Evolutionary conservation across 2,113 vertebrate genomes (phyloP).

Genomic region (Garra rufa): DNA sequence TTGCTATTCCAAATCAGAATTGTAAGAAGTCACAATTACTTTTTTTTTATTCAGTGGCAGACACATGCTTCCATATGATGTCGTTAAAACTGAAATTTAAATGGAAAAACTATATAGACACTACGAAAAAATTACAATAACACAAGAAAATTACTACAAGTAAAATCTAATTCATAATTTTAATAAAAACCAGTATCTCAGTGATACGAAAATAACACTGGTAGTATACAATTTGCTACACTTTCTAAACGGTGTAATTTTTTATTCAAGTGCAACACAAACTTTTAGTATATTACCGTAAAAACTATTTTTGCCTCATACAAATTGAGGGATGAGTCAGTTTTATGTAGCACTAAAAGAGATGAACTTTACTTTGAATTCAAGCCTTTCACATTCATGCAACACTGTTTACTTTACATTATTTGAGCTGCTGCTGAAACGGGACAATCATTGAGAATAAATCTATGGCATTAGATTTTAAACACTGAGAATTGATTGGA

Average conservation of each 20-base stretch:
- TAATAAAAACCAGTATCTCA: too few species aligned
- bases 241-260: background rate
- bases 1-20: too few species aligned
- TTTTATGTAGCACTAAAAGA: background rate
- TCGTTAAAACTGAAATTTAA: too few species aligned
- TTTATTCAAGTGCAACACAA: background rate
- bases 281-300: background rate
- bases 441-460: background rate
- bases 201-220: too few species aligned
- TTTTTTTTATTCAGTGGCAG: too few species aligned
- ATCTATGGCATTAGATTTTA: background rate
- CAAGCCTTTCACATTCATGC: background rate
- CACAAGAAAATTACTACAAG: too few species aligned
- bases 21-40: too few species aligned
- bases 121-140: too few species aligned
- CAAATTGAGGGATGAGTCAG: background rate
- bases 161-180: too few species aligned
- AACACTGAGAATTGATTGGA: background rate
- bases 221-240: background rate
- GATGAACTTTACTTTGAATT: background rate
- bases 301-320: background rate
- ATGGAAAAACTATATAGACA: too few species aligned
- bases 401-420: background rate
- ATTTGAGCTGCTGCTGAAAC: background rate
- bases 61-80: too few species aligned